phyloP scores from a whole-genome alignment of 2,113 vertebrate genomes.

The Megaceryle maxima region DNA sequence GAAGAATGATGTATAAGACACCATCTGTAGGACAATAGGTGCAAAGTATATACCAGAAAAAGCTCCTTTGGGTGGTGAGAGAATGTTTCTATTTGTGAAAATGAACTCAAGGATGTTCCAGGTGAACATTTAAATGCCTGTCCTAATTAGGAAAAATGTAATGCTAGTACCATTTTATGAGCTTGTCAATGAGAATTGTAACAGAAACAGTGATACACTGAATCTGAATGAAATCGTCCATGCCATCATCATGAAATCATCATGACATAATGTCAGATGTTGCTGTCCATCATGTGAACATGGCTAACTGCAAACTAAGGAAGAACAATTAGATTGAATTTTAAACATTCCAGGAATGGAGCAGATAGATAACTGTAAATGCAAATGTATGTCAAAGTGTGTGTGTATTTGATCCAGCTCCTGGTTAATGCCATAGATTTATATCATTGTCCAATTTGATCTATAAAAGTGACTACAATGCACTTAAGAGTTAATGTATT shows the following conservation, averaged over 20 bases:
- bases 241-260: neutral
- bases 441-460: neutral
- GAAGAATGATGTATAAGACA: neutral
- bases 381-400: accelerated
- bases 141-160: neutral
- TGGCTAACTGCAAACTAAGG: neutral
- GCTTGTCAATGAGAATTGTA: neutral
- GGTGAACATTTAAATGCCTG: neutral
- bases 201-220: neutral
- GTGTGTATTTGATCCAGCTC: neutral
- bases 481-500: neutral
- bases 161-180: neutral
- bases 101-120: neutral
- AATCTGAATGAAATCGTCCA: neutral
- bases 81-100: neutral
- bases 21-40: neutral
- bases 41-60: neutral
- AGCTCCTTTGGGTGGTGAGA: neutral
- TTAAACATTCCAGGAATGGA: neutral
- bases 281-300: neutral
- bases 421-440: neutral
- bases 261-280: neutral
- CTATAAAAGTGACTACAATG: neutral
- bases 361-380: neutral
- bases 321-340: neutral